These are phyloP conservation scores for Drosophila villosipedis DNA, from an alignment of 2,888 invertebrate genomes.

Conservation along the genomic window DNA sequence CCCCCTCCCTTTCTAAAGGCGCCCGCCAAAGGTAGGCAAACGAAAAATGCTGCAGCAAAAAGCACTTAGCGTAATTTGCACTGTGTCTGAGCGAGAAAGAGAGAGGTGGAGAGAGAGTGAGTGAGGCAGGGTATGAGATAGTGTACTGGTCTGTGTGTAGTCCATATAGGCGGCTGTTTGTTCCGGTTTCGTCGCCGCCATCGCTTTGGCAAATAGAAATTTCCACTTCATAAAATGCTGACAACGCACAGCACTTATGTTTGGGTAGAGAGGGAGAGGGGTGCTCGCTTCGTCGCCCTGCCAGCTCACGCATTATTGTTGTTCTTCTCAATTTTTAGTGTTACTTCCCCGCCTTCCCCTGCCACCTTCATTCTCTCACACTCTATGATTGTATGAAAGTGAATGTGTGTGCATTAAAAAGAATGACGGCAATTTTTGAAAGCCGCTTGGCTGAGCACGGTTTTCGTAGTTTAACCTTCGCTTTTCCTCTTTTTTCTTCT, in stretches of 20 bases:
- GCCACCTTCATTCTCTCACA: not conserved
- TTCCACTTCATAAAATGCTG: conserved; percentile 83
- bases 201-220: conserved; percentile 76
- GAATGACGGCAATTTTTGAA: conserved; percentile 78
- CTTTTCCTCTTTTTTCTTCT: not conserved
- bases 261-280: conserved; percentile 7
- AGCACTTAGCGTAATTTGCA: conserved; percentile 80
- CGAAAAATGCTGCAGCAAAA: conserved; percentile 69
- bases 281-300: conserved; percentile 24
- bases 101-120: not conserved
- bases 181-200: conserved; percentile 69
- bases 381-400: not conserved
- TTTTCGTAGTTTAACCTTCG: conserved; percentile 50
- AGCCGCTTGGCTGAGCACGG: conserved; percentile 39
- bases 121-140: not conserved
- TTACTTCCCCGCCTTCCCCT: conserved; percentile 10
- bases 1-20: not conserved
- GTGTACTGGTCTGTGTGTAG: conserved; percentile 27
- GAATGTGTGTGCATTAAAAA: conserved; percentile 69
- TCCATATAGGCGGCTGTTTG: conserved; percentile 61
- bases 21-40: conserved; percentile 60
- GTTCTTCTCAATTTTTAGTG: conserved; percentile 34
- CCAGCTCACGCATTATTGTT: conserved; percentile 38
- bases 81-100: conserved; percentile 35
- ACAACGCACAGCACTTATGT: conserved; percentile 76